Evolutionary conservation across 2,888 invertebrate genomes (phyloP), one percentile per base, ranked within the genome.

Genomic region (Scelioninae gen. 1): DNA sequence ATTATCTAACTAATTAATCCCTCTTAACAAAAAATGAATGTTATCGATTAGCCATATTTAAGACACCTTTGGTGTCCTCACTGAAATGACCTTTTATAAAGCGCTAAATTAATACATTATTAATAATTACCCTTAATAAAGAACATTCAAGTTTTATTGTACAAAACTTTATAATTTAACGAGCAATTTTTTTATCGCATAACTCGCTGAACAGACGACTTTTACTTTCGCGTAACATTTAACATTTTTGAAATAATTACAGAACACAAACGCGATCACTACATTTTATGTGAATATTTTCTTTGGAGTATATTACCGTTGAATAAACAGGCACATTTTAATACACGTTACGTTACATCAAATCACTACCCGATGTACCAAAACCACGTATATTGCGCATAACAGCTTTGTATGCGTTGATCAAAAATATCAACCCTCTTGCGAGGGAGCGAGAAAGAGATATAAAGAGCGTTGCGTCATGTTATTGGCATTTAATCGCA

Each of bases 401-500:
- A 76, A 72, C 66, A 23, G 74, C 82, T 68, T 68, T 77, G 77
- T 74, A 55, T 62, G 71, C 55, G 51, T 43, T 51, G 68, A 66
- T 74, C 77, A 74, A 82, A 82, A 82, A 82, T 82, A 68, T 72
- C 60, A 72, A 29, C 56, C 47, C 58, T 53, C 15, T 43, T 9
- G 49, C 23, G 29, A 58, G 60, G 15, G 66, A 29, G 32, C 29
- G 32, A 34, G 65, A 62, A 53, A 58, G 43, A 43, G 43, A 43
- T n/a, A 43, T 43, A 43, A 43, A 43, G n/a, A 43, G 43, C 43
- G n/a, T 47, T 47, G 49, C 77, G 62, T 63, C 77, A 47, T 77
- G 71, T 82, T 82, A 72, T 77, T 68, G 77, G 45, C 72, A 76
- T 82, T 77, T 77, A 77, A 82, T 82, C 74, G 82, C 65, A 72